Evolutionary conservation across 2,888 invertebrate genomes (phyloP).

Genomic region (Orthosia gothica): DNA sequence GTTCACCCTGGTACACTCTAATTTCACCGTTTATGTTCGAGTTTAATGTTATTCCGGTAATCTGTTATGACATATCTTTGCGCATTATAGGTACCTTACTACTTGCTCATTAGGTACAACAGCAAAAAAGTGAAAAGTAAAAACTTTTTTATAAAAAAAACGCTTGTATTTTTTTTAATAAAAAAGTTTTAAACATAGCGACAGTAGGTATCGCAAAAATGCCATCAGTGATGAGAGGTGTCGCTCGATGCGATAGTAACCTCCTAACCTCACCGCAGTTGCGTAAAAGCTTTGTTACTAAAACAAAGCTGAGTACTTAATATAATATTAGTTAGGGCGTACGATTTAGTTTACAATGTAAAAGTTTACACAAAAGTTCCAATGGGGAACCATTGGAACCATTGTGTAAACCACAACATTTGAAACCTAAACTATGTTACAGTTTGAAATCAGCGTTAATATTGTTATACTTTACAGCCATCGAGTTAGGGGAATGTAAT

Average conservation of each 20-base stretch:
- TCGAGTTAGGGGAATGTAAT: slow-evolving; percentile 72
- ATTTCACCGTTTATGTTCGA: too few species aligned
- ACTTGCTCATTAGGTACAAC: too few species aligned
- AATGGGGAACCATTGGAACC: too few species aligned
- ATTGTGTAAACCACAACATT: slow-evolving; percentile 54
- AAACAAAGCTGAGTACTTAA: slow-evolving; percentile 43
- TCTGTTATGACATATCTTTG: too few species aligned
- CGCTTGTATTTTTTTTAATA: too few species aligned
- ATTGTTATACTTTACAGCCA: slow-evolving; percentile 60
- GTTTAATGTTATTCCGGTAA: too few species aligned
- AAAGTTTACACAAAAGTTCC: slow-evolving; percentile 52
- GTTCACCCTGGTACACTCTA: too few species aligned
- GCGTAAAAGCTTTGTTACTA: slow-evolving; percentile 35
- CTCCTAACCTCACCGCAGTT: not conserved
- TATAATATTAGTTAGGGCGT: slow-evolving; percentile 45
- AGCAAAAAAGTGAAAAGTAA: too few species aligned
- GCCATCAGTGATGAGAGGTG: not conserved
- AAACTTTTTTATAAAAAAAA: too few species aligned
- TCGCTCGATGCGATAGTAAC: not conserved
- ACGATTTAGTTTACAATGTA: slow-evolving; percentile 49
- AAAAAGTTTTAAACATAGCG: too few species aligned
- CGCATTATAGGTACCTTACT: too few species aligned
- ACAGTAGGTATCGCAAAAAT: not conserved
- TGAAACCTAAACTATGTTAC: slow-evolving; percentile 48
- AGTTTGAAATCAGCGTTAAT: slow-evolving; percentile 45